Percentiles rank a stretch among this genome's conserved stretches.
These are phyloP conservation scores for Caenorhabditis zanzibari DNA, from an alignment of 2,888 invertebrate genomes.

Conservation along the genomic window DNA sequence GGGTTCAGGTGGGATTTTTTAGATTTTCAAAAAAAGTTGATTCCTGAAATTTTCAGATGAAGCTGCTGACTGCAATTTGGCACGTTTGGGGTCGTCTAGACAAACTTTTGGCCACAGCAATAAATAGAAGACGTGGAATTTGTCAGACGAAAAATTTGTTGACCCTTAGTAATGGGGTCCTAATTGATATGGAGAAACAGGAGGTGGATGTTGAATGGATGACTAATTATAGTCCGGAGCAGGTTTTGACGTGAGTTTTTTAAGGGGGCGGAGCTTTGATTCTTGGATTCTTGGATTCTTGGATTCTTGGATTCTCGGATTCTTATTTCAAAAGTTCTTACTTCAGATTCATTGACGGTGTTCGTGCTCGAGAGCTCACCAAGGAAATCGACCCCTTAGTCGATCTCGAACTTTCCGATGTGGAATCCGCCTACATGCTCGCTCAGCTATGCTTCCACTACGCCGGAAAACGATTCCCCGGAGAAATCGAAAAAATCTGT, in stretches of 20 bases:
- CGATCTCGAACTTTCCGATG: slow-evolving; percentile 41
- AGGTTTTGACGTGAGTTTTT: slow-evolving; percentile 24
- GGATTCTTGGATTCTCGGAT: neutral
- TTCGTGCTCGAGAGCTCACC: slow-evolving; percentile 34
- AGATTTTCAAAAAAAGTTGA: neutral
- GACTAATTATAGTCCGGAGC: slow-evolving; percentile 41
- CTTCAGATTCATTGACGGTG: slow-evolving; percentile 52
- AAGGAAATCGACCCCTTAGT: slow-evolving; percentile 38
- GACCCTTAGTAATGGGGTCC: slow-evolving; percentile 30
- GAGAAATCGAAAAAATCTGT: slow-evolving; percentile 37
- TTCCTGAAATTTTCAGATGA: slow-evolving; percentile 13
- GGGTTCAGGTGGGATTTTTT: slow-evolving; percentile 7
- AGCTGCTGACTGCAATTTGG: slow-evolving; percentile 28
- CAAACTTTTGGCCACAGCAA: slow-evolving; percentile 35
- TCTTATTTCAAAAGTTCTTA: too few species aligned
- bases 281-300: neutral
- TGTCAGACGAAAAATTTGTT: slow-evolving; percentile 28
- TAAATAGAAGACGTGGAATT: slow-evolving; percentile 28
- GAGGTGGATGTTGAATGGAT: slow-evolving; percentile 41
- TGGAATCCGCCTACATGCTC: slow-evolving; percentile 57
- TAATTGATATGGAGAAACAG: slow-evolving; percentile 33
- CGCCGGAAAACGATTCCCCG: slow-evolving; percentile 49
- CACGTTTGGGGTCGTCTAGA: slow-evolving; percentile 47
- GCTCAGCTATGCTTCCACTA: slow-evolving; percentile 61
- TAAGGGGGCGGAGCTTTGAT: neutral